Evolutionary conservation across 2,888 invertebrate species (phyloP), one percentile per base, ranked within the genome.

Genomic region (Oxystoma pomonae): DNA sequence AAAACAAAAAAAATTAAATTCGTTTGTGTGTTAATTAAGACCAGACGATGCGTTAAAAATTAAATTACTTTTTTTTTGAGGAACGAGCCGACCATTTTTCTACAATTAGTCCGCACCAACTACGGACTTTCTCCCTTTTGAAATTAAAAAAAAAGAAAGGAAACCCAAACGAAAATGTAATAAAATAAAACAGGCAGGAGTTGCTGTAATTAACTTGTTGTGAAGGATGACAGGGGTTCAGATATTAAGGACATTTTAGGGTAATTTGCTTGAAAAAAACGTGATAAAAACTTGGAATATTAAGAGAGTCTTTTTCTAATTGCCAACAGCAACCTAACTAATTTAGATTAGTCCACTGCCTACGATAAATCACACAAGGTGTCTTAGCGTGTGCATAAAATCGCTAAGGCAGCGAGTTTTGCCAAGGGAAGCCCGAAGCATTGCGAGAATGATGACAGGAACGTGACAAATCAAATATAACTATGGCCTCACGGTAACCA

Each of bases 21-120:
- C 68, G 67, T 69, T 69, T 70, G 69, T 69, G 67, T 69, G 68
- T 68, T 70, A 70, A 70, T 70, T 69, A 70, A 67, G 65, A 61
- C 66, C 66, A 66, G 64, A 67, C 66, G 68, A 67, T 69, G 70
- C 67, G 69, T 70, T 68, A 69, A 69, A 70, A 69, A 68, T 69
- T 70, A 65, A 67, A 7, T 35, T 35, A 35, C 3, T 35, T 35
- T 35, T 35, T 35, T 35, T 7, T 35, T 35, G 12, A 35, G 12
- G 12, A 35, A 7, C 5, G 35, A 35, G 35, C 35, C 3, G 3
- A 3, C 3, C 35, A 35, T 35, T 35, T 35, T 35, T 35, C n/a
- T 7, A 12, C 35, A 35, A 35, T 35, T 35, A 35, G 35, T 35
- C 35, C 12, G 35, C n/a, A n/a, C n/a, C n/a, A n/a, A n/a, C n/a